Conservation (phyloP, 2,113 vertebrate species). For the Eurypyga helias region DNA sequence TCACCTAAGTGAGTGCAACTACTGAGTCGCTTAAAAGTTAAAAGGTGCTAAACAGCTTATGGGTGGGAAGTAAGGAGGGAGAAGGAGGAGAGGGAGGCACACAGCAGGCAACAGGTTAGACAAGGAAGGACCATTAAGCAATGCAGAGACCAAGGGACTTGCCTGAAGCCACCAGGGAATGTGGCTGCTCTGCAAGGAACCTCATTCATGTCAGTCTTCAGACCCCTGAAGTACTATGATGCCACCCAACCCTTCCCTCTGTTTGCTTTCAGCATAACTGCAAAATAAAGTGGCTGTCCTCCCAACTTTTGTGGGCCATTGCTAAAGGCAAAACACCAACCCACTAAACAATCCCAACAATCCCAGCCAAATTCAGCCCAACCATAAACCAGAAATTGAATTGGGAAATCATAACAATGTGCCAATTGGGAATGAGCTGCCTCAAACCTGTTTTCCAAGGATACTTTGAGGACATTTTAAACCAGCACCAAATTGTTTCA, state of each 20-base stretch:
- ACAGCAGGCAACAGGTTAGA: neutral
- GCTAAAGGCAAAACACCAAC: neutral
- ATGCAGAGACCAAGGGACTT: neutral
- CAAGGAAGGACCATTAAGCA: neutral
- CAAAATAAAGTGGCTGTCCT: neutral
- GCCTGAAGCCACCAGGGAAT: neutral
- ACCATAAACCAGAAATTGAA: neutral
- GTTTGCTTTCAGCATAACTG: neutral
- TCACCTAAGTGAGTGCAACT: neutral
- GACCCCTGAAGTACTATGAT: neutral
- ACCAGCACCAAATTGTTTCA: neutral
- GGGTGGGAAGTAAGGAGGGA: neutral
- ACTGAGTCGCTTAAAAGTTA: neutral
- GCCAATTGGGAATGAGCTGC: neutral
- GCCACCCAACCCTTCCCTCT: neutral
- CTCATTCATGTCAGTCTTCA: neutral
- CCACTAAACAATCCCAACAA: neutral
- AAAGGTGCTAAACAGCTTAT: neutral
- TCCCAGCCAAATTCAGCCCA: neutral
- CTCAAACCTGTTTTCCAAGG: neutral
- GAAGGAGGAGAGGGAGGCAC: neutral
- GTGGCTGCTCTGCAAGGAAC: neutral
- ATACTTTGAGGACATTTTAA: neutral
- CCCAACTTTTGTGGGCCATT: fast-evolving
- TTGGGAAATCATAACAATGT: fast-evolving